Percentiles rank a stretch among this genome's conserved stretches.
These are phyloP conservation scores for Nephrocerus scutellatus DNA, from an alignment of 2,888 invertebrate genomes.

Conservation along the genomic window DNA sequence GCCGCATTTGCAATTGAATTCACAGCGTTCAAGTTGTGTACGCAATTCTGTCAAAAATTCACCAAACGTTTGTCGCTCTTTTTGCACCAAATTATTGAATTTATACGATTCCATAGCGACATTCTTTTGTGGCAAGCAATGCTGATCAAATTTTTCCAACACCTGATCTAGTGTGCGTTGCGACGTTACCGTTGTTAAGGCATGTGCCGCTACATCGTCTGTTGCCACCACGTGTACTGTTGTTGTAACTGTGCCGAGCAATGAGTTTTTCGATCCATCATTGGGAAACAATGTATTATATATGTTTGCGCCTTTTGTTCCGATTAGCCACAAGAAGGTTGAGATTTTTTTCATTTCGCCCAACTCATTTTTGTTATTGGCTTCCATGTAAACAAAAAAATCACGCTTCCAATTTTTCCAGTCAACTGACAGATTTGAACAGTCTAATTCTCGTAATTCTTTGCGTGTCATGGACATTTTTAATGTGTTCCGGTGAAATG, in stretches of 20 bases:
- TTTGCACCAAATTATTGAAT: constrained; percentile 18
- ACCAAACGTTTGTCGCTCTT: constrained; percentile 15
- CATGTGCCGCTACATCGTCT: background rate
- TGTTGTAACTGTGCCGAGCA: constrained; percentile 14
- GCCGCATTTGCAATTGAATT: constrained; percentile 17
- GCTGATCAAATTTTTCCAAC: constrained; percentile 12
- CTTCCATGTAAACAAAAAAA: constrained; percentile 8
- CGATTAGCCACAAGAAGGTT: constrained; percentile 14
- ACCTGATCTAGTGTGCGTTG: constrained; percentile 12
- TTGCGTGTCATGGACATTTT: too few species aligned
- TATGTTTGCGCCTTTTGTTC: constrained; percentile 8
- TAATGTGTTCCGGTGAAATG: too few species aligned
- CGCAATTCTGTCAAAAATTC: constrained; percentile 20
- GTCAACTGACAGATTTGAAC: constrained; percentile 3
- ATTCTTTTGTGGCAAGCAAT: constrained; percentile 15
- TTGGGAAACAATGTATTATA: constrained; percentile 15
- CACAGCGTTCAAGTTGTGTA: constrained; percentile 14
- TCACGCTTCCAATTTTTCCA: constrained; percentile 2
- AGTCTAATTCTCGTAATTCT: constrained; percentile 2
- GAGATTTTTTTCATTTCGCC: constrained; percentile 4
- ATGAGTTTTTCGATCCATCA: constrained; percentile 8
- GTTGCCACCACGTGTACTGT: too few species aligned
- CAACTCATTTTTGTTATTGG: background rate
- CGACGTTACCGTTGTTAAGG: background rate
- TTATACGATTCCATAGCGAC: constrained; percentile 18